Percentiles rank a stretch among this genome's conserved stretches.
phyloP scores from a whole-genome alignment of 2,888 invertebrate species.

The Nemotelus nigrinus region DNA sequence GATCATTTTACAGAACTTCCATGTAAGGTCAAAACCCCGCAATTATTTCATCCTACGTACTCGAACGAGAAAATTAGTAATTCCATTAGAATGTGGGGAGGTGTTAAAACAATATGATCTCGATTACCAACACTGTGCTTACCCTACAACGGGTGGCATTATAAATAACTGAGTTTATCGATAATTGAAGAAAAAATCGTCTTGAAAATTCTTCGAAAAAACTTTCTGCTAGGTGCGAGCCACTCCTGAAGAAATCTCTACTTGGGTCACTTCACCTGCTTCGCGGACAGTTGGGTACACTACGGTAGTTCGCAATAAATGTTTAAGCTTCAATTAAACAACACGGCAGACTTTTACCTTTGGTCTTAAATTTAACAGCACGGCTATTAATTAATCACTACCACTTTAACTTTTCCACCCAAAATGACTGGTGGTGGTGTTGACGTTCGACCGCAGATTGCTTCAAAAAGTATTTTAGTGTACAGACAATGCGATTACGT shows the following conservation, averaged over 20 bases:
- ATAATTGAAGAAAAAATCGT: not conserved
- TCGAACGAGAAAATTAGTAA: not conserved
- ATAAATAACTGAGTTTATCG: not conserved
- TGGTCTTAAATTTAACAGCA: not conserved
- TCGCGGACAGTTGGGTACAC: not conserved
- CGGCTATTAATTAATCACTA: no score
- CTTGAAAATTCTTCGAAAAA: slow-evolving; percentile 17
- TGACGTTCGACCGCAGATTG: no score
- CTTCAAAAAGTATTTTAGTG: not conserved
- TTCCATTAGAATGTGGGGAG: not conserved
- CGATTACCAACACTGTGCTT: slow-evolving; percentile 37
- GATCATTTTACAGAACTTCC: not conserved
- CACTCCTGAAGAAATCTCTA: slow-evolving; percentile 31
- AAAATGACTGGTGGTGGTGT: no score
- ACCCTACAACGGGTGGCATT: slow-evolving; percentile 51
- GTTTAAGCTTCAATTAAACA: not conserved
- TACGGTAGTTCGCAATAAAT: not conserved
- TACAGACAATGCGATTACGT: slow-evolving; percentile 14
- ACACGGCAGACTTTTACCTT: slow-evolving; percentile 12
- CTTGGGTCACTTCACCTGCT: not conserved
- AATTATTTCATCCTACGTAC: slow-evolving; percentile 24
- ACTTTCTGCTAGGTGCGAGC: slow-evolving; percentile 10
- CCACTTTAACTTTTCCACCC: no score
- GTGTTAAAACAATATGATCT: not conserved
- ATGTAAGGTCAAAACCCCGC: slow-evolving; percentile 26